Evolutionary conservation across 2,888 invertebrate genomes (phyloP), one percentile per base, ranked within the genome.

Genomic region (Lobophora halterata): DNA sequence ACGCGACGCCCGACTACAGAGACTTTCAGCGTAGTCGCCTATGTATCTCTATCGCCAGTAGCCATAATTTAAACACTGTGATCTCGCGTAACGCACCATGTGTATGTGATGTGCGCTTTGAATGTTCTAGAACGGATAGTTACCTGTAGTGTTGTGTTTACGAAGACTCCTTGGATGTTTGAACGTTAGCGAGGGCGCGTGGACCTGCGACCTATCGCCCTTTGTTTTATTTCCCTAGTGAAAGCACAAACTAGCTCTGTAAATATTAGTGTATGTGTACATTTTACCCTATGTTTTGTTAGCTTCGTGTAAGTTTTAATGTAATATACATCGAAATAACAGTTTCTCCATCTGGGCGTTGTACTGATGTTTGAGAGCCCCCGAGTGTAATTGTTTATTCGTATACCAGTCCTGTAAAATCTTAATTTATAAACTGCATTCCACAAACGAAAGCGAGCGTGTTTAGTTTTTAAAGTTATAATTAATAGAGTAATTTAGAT

Each of bases 171-270:
- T 52, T 65, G 72, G 59, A 52, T 60, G 67, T 64, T 63, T 64
- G 67, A 58, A 62, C 51, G 59, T 48, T 21, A 9, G n/a, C 41
- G 16, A 38, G 46, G 53, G 49, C 36, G 42, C 50, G 47, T 33
- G 49, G 48, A 55, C 55, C 47, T 43, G 38, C 37, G 48, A 38
- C 42, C 38, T 37, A 41, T 52, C 25, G 48, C 51, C 52, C 51
- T 57, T 52, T 60, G 59, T 62, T 66, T 64, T 67, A 63, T 70
- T 66, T 66, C 58, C 72, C 69, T 75, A 77, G 78, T 78, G 73
- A 65, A 76, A 77, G 83, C 85, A 86, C 86, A 83, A 82, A 86
- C 77, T 82, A 79, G 75, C 66, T n/a, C n/a, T 87, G 86, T 86
- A 86, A 58, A 87, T 87, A 86, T 76, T 85, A 86, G 85, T 72